phyloP scores from a whole-genome alignment of 2,797 vertebrate species.

The Notoglanidium macrostoma region DNA sequence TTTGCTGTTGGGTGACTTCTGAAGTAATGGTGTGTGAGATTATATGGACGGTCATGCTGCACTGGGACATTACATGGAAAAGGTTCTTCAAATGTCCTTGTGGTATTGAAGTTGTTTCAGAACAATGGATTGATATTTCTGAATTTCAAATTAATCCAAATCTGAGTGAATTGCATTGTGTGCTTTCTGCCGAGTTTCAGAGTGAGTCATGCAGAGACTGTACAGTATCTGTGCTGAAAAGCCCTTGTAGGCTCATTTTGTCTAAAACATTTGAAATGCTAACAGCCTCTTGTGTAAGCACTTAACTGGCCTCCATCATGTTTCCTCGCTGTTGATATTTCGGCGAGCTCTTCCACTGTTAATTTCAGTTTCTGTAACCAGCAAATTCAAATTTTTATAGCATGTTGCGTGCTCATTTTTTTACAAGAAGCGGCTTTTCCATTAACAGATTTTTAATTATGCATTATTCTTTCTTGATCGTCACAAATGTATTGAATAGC shows the following conservation, averaged over 20 bases:
- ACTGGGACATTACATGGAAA: background rate
- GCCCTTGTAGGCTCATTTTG: constrained; percentile 1
- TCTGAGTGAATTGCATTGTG: background rate
- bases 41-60: no score
- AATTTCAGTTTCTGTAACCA: background rate
- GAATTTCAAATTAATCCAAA: background rate
- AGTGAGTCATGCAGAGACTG: background rate
- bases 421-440: background rate
- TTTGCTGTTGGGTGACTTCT: background rate
- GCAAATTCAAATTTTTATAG: background rate
- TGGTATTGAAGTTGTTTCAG: background rate
- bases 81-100: background rate
- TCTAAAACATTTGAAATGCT: constrained; percentile 62
- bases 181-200: background rate
- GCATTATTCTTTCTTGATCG: background rate
- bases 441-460: background rate
- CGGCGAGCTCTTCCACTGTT: background rate
- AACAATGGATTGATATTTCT: background rate
- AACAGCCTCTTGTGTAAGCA: constrained; percentile 58
- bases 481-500: no score
- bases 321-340: background rate
- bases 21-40: background rate
- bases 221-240: background rate
- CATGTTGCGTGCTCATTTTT: background rate
- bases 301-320: constrained; percentile 7